Conservation (phyloP, 2,797 vertebrate genomes). For the Sebastes minor region DNA sequence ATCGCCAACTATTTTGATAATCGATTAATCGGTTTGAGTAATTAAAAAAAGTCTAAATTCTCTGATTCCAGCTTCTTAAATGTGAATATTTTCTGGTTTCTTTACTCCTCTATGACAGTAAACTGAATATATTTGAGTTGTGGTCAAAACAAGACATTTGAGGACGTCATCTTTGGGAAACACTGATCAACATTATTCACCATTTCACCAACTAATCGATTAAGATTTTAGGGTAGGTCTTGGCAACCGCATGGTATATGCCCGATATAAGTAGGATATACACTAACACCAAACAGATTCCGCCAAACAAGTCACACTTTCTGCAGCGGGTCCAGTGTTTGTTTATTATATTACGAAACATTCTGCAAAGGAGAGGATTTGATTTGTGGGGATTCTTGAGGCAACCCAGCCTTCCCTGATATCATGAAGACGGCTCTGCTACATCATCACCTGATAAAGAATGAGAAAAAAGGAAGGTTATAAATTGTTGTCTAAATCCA, state of each 20-base stretch:
- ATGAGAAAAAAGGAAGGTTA: background rate
- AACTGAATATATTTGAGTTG: too few relatives aligned
- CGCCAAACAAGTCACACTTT: background rate
- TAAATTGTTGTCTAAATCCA: background rate
- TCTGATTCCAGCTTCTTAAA: too few relatives aligned
- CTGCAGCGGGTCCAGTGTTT: background rate
- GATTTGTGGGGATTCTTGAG: background rate
- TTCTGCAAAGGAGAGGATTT: background rate
- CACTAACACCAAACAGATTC: background rate
- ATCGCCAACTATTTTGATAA: too few relatives aligned
- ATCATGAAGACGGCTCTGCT: slow-evolving; percentile 33
- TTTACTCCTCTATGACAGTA: too few relatives aligned
- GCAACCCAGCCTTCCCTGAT: background rate
- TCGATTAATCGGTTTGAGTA: too few relatives aligned
- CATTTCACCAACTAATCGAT: too few relatives aligned
- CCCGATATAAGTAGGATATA: background rate
- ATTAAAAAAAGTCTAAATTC: too few relatives aligned
- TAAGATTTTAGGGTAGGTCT: background rate
- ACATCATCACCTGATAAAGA: slow-evolving; percentile 32
- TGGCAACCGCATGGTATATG: background rate
- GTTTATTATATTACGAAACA: background rate
- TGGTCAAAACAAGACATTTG: too few relatives aligned
- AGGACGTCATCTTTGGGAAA: too few relatives aligned
- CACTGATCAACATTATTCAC: too few relatives aligned
- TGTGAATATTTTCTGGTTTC: too few relatives aligned